phyloP scores from a whole-genome alignment of 2,113 vertebrate species.

The Alaudala cheleensis region DNA sequence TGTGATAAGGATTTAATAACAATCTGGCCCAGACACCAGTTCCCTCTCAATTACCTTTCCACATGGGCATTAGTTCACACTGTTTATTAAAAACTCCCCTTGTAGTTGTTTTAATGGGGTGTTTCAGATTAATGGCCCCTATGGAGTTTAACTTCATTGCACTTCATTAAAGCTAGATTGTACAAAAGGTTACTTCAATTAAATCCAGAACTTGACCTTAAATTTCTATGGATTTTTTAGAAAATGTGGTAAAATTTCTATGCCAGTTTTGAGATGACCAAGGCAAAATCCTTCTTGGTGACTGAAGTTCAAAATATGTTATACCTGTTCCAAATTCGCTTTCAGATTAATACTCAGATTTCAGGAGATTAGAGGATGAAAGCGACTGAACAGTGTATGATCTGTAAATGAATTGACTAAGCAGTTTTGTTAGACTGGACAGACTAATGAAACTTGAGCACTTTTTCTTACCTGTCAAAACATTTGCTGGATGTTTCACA shows the following conservation, averaged over 20 bases:
- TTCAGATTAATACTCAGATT: constrained; percentile 53
- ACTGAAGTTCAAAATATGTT: constrained; percentile 35
- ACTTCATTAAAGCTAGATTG: constrained; percentile 84
- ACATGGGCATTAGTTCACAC: constrained; percentile 84
- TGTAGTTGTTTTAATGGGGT: constrained; percentile 84
- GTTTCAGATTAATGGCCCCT: constrained; percentile 84
- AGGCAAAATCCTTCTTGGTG: constrained; percentile 61
- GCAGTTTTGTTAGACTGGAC: constrained; percentile 7
- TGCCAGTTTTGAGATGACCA: constrained; percentile 76
- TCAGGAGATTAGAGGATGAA: constrained; percentile 64
- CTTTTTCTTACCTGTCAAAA: constrained; percentile 8
- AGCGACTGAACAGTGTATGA: not conserved
- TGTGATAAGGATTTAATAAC: constrained; percentile 84
- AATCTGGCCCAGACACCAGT: constrained; percentile 74
- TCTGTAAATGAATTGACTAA: constrained; percentile 23
- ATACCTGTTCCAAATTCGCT: constrained; percentile 50
- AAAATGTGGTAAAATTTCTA: constrained; percentile 77
- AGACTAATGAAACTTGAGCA: not conserved
- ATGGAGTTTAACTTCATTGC: constrained; percentile 83
- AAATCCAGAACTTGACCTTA: constrained; percentile 78
- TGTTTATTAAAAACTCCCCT: constrained; percentile 87
- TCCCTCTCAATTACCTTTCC: constrained; percentile 84
- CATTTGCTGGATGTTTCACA: not conserved
- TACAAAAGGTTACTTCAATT: constrained; percentile 86
- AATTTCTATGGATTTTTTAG: constrained; percentile 76